Conservation (phyloP, 2,113 vertebrate genomes). For the Neotragus moschatus region DNA sequence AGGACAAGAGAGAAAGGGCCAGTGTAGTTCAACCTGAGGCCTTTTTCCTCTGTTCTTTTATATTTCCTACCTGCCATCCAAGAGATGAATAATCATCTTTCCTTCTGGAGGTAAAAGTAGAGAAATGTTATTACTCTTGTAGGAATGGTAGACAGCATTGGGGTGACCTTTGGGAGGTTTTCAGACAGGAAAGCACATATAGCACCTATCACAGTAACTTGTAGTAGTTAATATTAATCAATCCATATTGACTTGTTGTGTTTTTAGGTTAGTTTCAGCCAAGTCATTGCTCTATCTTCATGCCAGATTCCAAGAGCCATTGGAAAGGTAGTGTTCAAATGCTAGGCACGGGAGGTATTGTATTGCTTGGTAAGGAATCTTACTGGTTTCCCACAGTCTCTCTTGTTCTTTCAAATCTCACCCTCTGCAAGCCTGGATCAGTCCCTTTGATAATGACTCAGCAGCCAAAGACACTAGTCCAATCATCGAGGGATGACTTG, state of each 20-base stretch:
- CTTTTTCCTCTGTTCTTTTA: background rate
- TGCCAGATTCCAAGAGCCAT: background rate
- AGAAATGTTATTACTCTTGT: background rate
- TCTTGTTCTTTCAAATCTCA: background rate
- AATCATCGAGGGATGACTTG: background rate
- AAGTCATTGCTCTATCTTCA: background rate
- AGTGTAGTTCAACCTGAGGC: background rate
- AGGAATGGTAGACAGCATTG: background rate
- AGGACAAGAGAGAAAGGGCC: background rate
- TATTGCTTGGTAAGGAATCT: background rate
- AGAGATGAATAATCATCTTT: background rate
- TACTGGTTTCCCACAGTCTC: background rate
- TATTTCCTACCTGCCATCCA: background rate
- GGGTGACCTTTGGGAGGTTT: background rate
- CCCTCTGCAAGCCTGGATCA: background rate
- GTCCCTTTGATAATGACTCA: background rate
- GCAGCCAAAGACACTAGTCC: background rate
- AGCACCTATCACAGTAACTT: background rate
- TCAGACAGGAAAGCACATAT: background rate
- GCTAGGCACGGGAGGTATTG: background rate
- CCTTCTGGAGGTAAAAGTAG: background rate
- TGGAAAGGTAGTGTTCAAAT: background rate
- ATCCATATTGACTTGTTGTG: background rate
- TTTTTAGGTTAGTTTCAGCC: background rate
- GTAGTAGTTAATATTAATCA: background rate